Base-by-base conservation (phyloP, 2,888 invertebrate species). In the Campopleginae sp. region DNA sequence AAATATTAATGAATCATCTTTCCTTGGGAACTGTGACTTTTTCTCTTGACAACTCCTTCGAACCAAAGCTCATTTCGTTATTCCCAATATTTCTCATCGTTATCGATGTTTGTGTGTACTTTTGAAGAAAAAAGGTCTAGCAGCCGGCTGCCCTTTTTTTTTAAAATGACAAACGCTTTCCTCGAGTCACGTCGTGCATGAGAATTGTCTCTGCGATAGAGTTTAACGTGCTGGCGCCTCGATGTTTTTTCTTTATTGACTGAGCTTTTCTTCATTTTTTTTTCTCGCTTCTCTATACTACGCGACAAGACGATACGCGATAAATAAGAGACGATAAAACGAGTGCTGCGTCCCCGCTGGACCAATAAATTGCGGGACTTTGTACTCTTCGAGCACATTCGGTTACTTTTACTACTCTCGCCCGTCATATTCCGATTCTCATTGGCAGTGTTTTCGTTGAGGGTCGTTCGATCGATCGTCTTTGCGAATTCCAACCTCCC, bases 341-440 rank as follows among this genome's bases (percentile, higher is more conserved):
- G 51, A 44, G 77, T n/a, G 54, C 23, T 2, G 84, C 77, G 86
- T 81, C 89, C 80, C 87, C 76, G 66, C 33, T 17, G 89, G 89
- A 85, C 90, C 88, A 91, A 91, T 91, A 91, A 91, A 91, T 91
- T 88, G 87, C 65, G 90, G 85, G 88, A 91, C 91, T 91, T 91
- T 91, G 91, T 87, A 89, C 89, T 88, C 86, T 76, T 80, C 78
- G 84, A 79, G 88, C 89, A 90, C 86, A 89, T 85, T 89, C 89
- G 83, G 88, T 87, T 77, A 87, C 86, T 86, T 86, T 83, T 85
- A 86, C 85, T 88, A 66, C 76, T 44, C 72, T 70, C 68, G 79
- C 75, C 80, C 80, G 75, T 82, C 85, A 80, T 70, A 77, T 58
- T 58, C 77, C 68, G 80, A 80, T 68, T 68, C 77, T 80, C 46